Percentiles rank a stretch among this genome's conserved stretches.
Conservation (phyloP, 2,113 vertebrate genomes). For the Labeo catla region DNA sequence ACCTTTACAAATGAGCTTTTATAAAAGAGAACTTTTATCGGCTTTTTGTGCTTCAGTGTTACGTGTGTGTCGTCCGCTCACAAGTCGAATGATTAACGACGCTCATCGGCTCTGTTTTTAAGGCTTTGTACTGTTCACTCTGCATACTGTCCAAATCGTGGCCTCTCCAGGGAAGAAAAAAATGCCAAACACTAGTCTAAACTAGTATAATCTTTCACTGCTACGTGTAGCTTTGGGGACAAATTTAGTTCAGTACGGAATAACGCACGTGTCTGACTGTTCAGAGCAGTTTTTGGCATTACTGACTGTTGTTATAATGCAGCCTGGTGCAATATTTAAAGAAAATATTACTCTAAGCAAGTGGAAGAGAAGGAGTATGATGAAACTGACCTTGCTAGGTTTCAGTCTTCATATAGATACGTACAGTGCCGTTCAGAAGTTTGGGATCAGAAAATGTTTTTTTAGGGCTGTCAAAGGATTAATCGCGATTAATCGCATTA, state of each 20-base stretch:
- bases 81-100: neutral
- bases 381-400: neutral
- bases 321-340: neutral
- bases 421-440: too few relatives aligned
- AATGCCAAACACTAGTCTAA: slow-evolving; percentile 46
- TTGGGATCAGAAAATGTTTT: too few relatives aligned
- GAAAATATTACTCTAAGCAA: neutral
- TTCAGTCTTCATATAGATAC: neutral
- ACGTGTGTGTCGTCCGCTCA: neutral
- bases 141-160: slow-evolving; percentile 27
- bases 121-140: slow-evolving; percentile 39
- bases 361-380: neutral
- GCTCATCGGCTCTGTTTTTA: neutral
- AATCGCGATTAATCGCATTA: too few relatives aligned
- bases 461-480: too few relatives aligned
- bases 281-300: neutral
- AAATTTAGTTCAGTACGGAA: neutral
- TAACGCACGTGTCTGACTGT: neutral
- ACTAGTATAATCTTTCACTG: neutral
- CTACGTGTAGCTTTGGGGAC: slow-evolving; percentile 4
- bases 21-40: slow-evolving; percentile 17
- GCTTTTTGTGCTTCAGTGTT: slow-evolving; percentile 13
- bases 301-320: neutral
- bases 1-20: slow-evolving; percentile 36
- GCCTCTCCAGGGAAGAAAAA: slow-evolving; percentile 30